Evolutionary conservation across 2,113 vertebrate species (phyloP).

Genomic region (Prietella phreatophila): DNA sequence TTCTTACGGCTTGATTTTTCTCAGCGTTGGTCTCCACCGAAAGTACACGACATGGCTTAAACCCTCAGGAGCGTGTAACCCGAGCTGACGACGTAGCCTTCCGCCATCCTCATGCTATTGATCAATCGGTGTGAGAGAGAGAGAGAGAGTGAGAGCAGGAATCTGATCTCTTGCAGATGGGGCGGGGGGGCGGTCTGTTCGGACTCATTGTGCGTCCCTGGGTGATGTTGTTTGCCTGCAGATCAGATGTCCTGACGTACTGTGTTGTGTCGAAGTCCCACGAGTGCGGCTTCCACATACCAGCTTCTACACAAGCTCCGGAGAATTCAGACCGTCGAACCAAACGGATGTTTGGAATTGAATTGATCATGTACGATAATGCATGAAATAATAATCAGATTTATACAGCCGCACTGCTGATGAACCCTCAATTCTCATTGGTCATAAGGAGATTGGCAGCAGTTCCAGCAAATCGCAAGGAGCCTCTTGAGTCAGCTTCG

Average conservation of each 20-base stretch:
- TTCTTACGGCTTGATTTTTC: not conserved
- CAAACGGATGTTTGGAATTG: not conserved
- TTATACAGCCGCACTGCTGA: not conserved
- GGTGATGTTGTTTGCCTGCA: not conserved
- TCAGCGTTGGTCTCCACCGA: not conserved
- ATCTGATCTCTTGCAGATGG: constrained; percentile 11
- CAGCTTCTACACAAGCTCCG: not conserved
- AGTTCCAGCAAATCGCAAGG: not conserved
- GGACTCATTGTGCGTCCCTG: constrained; percentile 15
- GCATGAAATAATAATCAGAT: not conserved
- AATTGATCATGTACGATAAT: not conserved
- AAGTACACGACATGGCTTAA: not conserved
- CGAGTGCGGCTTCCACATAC: not conserved
- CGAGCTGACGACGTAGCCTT: constrained; percentile 18
- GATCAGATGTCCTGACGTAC: constrained; percentile 39
- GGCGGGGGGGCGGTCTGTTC: not conserved
- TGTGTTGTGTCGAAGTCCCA: not conserved
- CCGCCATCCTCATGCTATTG: constrained; percentile 14
- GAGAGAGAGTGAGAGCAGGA: constrained; percentile 9
- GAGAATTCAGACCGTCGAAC: not conserved
- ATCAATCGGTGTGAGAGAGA: constrained; percentile 12
- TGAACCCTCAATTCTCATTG: not conserved
- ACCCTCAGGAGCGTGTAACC: constrained; percentile 23
- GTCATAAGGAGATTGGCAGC: not conserved
- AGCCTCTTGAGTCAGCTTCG: too few relatives aligned